Conservation (phyloP, 2,113 vertebrate genomes). For the Tricholaema leucomelas region DNA sequence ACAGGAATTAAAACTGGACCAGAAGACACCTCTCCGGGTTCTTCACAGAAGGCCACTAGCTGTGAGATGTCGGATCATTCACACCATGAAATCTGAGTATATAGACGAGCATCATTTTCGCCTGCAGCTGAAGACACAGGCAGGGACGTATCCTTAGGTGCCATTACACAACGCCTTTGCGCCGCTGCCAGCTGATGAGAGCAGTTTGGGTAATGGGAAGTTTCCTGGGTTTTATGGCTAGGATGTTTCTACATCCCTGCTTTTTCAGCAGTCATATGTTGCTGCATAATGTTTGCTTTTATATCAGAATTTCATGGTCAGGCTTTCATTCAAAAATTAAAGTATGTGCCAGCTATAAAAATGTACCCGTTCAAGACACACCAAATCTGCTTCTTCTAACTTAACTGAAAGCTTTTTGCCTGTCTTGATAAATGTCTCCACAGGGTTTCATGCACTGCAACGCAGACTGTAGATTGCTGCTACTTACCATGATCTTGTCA, state of each 20-base stretch:
- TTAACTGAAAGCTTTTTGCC: not conserved
- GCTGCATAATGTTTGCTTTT: not conserved
- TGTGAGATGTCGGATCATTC: conserved; percentile 84
- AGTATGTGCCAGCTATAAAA: not conserved
- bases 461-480: not conserved
- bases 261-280: not conserved
- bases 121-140: conserved; percentile 89
- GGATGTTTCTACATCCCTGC: not conserved
- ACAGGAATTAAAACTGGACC: conserved; percentile 89
- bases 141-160: conserved; percentile 92
- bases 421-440: not conserved
- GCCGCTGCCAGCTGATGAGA: not conserved
- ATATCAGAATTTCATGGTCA: not conserved
- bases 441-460: not conserved
- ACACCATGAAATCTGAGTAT: conserved; percentile 84
- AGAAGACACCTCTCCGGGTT: conserved; percentile 95
- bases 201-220: rapidly evolving
- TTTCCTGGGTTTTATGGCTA: not conserved
- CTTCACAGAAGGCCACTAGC: conserved; percentile 91
- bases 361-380: not conserved
- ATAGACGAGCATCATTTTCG: conserved; percentile 90
- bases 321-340: not conserved
- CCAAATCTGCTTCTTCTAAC: not conserved
- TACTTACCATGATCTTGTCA: not conserved
- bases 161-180: rapidly evolving